Evolutionary conservation across 2,797 vertebrate species (phyloP).

Genomic region (Enteromius trimaculatus): DNA sequence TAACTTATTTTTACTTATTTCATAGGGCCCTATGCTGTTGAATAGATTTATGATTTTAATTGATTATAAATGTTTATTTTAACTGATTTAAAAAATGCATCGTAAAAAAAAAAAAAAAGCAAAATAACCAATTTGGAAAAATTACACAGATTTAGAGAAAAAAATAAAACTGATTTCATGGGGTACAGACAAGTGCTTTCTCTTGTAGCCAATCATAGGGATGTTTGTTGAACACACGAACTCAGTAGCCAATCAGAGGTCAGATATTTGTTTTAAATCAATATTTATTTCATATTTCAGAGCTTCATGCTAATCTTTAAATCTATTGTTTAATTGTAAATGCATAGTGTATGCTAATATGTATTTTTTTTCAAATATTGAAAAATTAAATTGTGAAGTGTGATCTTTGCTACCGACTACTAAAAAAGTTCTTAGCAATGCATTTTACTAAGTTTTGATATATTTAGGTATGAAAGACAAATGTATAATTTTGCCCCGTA

Average conservation of each 20-base stretch:
- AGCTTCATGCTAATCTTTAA: neutral
- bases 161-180: neutral
- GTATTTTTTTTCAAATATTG: neutral
- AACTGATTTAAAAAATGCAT: neutral
- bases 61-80: neutral
- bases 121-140: neutral
- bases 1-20: neutral
- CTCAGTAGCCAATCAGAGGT: neutral
- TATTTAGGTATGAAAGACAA: too few species aligned
- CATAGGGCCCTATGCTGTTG: neutral
- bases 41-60: neutral
- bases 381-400: neutral
- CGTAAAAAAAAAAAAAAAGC: neutral
- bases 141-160: neutral
- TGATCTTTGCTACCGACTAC: neutral
- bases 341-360: neutral
- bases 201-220: neutral
- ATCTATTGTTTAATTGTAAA: neutral
- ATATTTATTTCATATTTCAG: neutral
- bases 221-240: neutral
- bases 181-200: too few species aligned
- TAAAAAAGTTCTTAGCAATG: neutral
- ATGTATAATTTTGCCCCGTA: too few species aligned
- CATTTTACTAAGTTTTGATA: too few species aligned
- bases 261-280: neutral